Evolutionary conservation across 2,797 vertebrate species (phyloP).

Genomic region (Cephalopachus bancanus): DNA sequence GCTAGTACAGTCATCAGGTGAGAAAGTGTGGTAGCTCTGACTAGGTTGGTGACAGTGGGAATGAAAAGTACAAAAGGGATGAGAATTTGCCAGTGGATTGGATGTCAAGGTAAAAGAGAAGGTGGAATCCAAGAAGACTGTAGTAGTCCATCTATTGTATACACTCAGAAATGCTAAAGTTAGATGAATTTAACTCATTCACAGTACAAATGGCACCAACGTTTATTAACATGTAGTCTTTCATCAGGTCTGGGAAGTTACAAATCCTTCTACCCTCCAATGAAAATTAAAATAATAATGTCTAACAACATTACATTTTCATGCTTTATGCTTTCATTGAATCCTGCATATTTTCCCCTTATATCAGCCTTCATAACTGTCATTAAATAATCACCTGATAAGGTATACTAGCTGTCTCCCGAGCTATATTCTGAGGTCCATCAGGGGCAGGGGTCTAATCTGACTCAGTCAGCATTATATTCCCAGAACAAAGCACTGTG

Average conservation of each 20-base stretch:
- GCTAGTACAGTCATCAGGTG: fast-evolving
- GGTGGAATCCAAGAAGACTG: neutral
- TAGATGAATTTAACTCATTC: neutral
- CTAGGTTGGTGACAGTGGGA: fast-evolving
- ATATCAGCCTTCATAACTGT: neutral
- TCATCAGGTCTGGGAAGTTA: neutral
- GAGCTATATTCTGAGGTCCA: neutral
- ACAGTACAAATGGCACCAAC: neutral
- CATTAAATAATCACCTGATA: neutral
- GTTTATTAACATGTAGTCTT: neutral
- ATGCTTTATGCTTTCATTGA: neutral
- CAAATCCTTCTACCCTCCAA: neutral
- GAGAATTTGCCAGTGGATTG: neutral
- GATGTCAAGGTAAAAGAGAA: neutral
- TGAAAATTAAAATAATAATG: neutral
- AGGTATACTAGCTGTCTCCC: neutral
- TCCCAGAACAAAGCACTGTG: neutral
- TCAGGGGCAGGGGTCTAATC: neutral
- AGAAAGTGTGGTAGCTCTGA: neutral
- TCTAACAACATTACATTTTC: neutral
- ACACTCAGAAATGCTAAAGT: neutral
- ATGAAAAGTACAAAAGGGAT: fast-evolving
- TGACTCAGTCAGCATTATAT: neutral
- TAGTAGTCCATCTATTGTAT: fast-evolving
- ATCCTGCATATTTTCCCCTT: neutral